phyloP scores from a whole-genome alignment of 2,797 vertebrate genomes.

The Hippopotamyrus pictus region DNA sequence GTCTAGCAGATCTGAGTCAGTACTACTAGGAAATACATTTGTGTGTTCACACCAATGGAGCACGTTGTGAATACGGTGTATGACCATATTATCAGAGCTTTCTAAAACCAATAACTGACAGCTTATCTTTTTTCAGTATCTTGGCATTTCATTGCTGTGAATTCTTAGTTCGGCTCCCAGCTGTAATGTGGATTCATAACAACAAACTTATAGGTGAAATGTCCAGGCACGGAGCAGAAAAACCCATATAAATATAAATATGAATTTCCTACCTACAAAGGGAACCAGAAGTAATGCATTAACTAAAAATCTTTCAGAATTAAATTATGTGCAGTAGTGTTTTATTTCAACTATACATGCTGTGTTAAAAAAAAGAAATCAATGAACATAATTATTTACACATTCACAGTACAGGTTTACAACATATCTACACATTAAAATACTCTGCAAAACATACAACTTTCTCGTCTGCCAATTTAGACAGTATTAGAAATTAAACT shows the following conservation, averaged over 20 bases:
- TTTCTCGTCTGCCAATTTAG: slow-evolving; percentile 78
- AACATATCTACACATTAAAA: slow-evolving; percentile 97
- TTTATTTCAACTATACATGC: slow-evolving; percentile 99
- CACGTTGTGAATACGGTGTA: background rate
- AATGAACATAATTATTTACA: slow-evolving; percentile 96
- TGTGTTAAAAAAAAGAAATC: slow-evolving; percentile 87
- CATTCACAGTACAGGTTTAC: slow-evolving; percentile 99
- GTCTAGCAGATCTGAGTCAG: slow-evolving; percentile 19
- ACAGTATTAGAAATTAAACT: slow-evolving; percentile 88
- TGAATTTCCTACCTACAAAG: background rate
- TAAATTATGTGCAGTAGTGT: slow-evolving; percentile 71
- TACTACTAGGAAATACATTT: background rate
- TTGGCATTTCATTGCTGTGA: background rate
- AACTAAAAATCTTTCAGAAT: slow-evolving; percentile 12
- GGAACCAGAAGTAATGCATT: background rate
- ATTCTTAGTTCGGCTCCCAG: background rate
- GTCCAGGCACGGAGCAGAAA: background rate
- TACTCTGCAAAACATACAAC: slow-evolving; percentile 86
- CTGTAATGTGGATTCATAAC: background rate
- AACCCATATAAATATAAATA: too few relatives aligned
- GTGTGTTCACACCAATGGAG: background rate
- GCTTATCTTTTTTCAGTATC: background rate
- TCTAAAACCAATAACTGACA: slow-evolving; percentile 6
- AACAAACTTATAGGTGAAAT: background rate
- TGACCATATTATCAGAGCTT: background rate